Base-by-base conservation (phyloP, 1,140 invertebrate species). In the Drosophila neocordata region DNA sequence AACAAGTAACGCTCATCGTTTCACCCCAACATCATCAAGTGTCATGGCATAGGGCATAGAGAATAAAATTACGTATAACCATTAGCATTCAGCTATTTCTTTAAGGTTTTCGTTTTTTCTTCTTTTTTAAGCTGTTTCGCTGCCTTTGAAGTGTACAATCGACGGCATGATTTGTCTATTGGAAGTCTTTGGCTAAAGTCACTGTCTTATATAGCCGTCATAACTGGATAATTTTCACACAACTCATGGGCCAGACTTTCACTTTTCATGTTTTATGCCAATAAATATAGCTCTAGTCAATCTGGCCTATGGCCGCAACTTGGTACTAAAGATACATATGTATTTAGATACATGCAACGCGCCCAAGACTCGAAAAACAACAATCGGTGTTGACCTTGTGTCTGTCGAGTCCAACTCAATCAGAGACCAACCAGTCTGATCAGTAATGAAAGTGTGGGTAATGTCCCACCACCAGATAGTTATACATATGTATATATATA, bases 11-110 rank as follows among this genome's bases (percentile, higher is more conserved):
- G 12, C 52, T 13, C n/a, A 31, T 56, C 31, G 13, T 34, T 18
- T 15, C 9, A 18, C 15, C 27, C 22, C 27, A 9, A 2, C 27
- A 56, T 18, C 41, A 9, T 48, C 15, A 48, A 48, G 53, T 56
- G 53, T 56, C 53, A 56, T 56, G 53, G 53, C 13, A 53, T 6
- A 56, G 53, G 53, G 53, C 53, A 34, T 13, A 18, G 53, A 56
- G 53, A 56, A 56, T 56, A 56, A 56, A 56, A 56, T 56, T 56
- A 56, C 53, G 53, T 34, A 34, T 56, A 56, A 18, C 53, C 53
- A 56, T 56, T 56, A 56, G 53, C 53, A 56, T 34, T 27, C 53
- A 56, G 13, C 53, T 15, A 56, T 56, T 56, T 48, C 41, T 48
- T 48, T 48, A 20, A 48, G 41, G 41, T 18, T 48, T 44, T 20